A percentile compares a stretch with the other conserved stretches of the same genome.
These are phyloP conservation scores for Metellina segmentata DNA, from an alignment of 2,888 invertebrate genomes.

Conservation along the genomic window DNA sequence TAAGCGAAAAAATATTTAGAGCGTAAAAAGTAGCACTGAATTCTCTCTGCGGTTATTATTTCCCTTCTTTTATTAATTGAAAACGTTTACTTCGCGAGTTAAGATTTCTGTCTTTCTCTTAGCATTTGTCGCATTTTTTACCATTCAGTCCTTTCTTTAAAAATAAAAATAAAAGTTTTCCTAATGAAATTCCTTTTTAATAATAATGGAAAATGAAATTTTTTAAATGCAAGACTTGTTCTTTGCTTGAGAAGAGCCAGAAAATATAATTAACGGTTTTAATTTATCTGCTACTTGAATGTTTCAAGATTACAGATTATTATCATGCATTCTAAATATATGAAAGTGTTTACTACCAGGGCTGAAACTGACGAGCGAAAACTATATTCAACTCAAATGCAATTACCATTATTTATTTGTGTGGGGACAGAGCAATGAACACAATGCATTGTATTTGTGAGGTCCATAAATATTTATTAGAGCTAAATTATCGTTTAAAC, in stretches of 20 bases:
- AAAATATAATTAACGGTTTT: not conserved
- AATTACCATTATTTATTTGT: too few species aligned
- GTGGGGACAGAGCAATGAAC: too few species aligned
- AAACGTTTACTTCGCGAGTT: slow-evolving; percentile 23
- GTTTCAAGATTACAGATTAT: too few species aligned
- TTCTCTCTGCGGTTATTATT: slow-evolving; percentile 14
- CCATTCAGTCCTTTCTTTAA: not conserved
- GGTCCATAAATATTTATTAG: too few species aligned
- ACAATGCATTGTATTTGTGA: too few species aligned
- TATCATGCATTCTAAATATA: too few species aligned
- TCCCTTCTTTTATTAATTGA: slow-evolving; percentile 39
- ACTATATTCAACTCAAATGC: too few species aligned
- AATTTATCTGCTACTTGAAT: not conserved
- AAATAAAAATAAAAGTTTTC: not conserved
- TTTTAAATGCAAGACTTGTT: not conserved
- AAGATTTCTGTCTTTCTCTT: not conserved
- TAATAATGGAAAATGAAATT: slow-evolving; percentile 13
- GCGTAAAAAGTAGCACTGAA: not conserved
- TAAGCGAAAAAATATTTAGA: slow-evolving; percentile 2
- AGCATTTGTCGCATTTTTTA: not conserved
- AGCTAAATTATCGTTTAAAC: too few species aligned
- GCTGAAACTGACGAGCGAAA: too few species aligned
- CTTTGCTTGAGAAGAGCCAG: not conserved
- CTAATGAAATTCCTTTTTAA: slow-evolving; percentile 38
- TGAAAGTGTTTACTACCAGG: too few species aligned